phyloP scores from a whole-genome alignment of 2,888 invertebrate species.

The Cetonia aurata region DNA sequence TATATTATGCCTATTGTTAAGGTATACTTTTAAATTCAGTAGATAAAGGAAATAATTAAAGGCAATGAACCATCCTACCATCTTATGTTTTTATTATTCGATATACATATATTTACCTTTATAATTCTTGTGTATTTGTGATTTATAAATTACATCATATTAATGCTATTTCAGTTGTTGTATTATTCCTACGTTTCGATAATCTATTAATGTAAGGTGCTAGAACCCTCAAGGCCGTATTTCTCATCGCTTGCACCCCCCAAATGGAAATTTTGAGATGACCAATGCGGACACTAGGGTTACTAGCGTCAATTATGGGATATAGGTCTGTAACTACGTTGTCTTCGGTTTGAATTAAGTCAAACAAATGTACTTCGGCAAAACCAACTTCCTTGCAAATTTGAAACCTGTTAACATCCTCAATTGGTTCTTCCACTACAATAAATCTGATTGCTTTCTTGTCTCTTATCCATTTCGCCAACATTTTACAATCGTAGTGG shows the following conservation, averaged over 20 bases:
- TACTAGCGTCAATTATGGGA: slow-evolving; percentile 48
- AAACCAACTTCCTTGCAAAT: slow-evolving; percentile 53
- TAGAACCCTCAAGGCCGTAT: slow-evolving; percentile 50
- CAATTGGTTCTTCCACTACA: slow-evolving; percentile 54
- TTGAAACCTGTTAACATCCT: slow-evolving; percentile 44
- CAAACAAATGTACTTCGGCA: slow-evolving; percentile 50
- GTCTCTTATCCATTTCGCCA: slow-evolving; percentile 53
- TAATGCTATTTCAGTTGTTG: too few species aligned
- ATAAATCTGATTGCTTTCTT: slow-evolving; percentile 52
- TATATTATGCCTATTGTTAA: too few species aligned
- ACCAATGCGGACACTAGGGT: slow-evolving; percentile 50
- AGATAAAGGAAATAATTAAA: too few species aligned
- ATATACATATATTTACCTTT: too few species aligned
- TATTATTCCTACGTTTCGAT: background rate
- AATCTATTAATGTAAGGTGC: slow-evolving; percentile 46
- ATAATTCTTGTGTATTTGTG: too few species aligned
- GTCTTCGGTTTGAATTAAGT: slow-evolving; percentile 52
- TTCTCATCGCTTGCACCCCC: slow-evolving; percentile 55
- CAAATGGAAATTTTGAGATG: slow-evolving; percentile 51
- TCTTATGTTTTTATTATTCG: too few species aligned
- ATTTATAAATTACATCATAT: too few species aligned
- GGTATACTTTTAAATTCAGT: too few species aligned
- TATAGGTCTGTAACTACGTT: slow-evolving; percentile 49
- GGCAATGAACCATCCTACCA: too few species aligned
- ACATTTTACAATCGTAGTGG: slow-evolving; percentile 46